Evolutionary conservation across 2,797 vertebrate species (phyloP), one percentile per base, ranked within the genome.

Genomic region (Acipenser ruthenus): DNA sequence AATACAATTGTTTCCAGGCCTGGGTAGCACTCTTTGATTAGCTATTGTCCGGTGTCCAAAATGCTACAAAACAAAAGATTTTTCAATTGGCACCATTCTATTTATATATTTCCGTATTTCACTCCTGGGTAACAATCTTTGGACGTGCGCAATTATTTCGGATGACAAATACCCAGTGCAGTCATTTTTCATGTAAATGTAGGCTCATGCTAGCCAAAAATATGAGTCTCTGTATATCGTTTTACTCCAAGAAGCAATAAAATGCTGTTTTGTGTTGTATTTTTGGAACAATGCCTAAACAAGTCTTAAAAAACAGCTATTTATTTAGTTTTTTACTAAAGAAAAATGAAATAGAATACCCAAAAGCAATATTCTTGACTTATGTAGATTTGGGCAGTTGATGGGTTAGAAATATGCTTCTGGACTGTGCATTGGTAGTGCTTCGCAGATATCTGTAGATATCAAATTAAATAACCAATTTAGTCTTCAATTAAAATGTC

Each of bases 1-100:
- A 10, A 67, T 69, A 62, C 69, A 69, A 69, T 68, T 66, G 53
- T 51, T 69, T 74, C 65, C 70, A 69, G 66, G 49, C 65, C 15
- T 48, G 60, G 67, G 62, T 65, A 48, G 49, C 52, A 60, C 11
- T 55, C 53, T 69, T 66, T 73, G 68, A 73, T 67, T 67, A 70
- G 50, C 49, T 49, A 66, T 68, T 73, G 69, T 68, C 18, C 18
- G 18, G 18, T 68, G 4, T 60, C 68, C 72, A 71, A 49, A 66
- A 18, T 18, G 15, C 61, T 61, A 48, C 37, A 50, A 68, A 65
- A 51, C 6, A n/a, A 65, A 62, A 18, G 18, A 67, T 37, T 69
- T 74, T 69, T 6, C 2, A 48, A 55, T 37, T 65, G 62, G 37
- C 65, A 62, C 55, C 15, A 50, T 52, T 18, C 51, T 49, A 13